phyloP scores from a whole-genome alignment of 2,113 vertebrate genomes.

The Ascaphus truei region DNA sequence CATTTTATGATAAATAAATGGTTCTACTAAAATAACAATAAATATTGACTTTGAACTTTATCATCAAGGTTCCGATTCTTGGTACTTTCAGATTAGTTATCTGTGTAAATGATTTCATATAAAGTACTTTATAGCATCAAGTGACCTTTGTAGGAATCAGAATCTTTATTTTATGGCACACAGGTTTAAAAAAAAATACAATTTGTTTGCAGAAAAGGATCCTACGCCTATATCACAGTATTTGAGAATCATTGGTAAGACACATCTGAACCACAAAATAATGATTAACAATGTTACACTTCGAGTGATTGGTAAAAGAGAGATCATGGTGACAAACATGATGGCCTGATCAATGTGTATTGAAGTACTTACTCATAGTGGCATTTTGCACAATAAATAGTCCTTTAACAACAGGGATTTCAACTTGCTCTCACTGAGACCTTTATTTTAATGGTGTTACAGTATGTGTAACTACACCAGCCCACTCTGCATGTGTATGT shows the following conservation, averaged over 20 bases:
- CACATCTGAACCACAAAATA: conserved; percentile 20
- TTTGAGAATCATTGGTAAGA: neutral
- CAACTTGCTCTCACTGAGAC: conserved; percentile 46
- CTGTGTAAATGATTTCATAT: neutral
- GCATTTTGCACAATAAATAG: conserved; percentile 45
- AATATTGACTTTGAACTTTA: too few species aligned
- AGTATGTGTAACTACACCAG: conserved; percentile 60
- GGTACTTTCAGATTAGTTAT: too few species aligned
- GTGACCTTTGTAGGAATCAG: too few species aligned
- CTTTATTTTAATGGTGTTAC: conserved; percentile 44
- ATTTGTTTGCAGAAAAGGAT: conserved; percentile 36
- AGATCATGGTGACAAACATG: neutral
- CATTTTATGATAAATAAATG: too few species aligned
- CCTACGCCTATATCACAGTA: conserved; percentile 26
- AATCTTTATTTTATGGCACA: conserved; percentile 20
- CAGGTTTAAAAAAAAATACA: conserved; percentile 44
- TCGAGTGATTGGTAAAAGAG: conserved; percentile 1
- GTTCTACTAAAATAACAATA: too few species aligned
- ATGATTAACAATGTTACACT: neutral
- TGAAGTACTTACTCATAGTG: conserved; percentile 26
- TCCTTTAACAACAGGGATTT: conserved; percentile 45
- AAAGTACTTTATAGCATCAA: neutral
- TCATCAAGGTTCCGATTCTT: too few species aligned
- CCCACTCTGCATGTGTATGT: conserved; percentile 73
- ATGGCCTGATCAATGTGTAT: conserved; percentile 35